phyloP scores from a whole-genome alignment of 2,888 invertebrate species.

The Calameuta pallipes region DNA sequence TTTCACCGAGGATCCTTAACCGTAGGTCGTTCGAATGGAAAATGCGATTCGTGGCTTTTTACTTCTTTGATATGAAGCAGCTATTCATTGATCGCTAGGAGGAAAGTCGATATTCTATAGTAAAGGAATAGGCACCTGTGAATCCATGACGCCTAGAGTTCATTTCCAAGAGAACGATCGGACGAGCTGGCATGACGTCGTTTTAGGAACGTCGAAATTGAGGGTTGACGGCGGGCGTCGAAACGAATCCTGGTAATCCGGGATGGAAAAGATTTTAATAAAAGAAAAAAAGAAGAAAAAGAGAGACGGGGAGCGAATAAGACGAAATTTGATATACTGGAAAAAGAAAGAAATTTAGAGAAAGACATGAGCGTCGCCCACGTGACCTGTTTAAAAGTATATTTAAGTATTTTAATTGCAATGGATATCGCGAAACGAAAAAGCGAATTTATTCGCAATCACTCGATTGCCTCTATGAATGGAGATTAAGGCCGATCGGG shows the following conservation, averaged over 20 bases:
- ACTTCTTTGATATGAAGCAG: background rate
- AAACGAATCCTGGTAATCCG: background rate
- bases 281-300: background rate
- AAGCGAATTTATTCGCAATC: constrained; percentile 51
- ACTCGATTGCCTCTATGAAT: constrained; percentile 50
- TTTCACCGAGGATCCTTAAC: background rate
- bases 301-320: background rate
- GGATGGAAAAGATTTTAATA: background rate
- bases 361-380: background rate
- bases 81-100: background rate
- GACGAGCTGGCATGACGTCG: background rate
- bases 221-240: background rate
- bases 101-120: background rate
- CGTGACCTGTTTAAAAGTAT: constrained; percentile 39
- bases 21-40: background rate
- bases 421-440: constrained; percentile 44
- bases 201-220: background rate
- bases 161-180: background rate
- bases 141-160: background rate
- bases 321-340: background rate
- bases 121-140: background rate
- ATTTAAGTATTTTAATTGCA: constrained; percentile 56
- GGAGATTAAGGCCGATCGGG: constrained; percentile 41
- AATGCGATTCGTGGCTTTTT: background rate
- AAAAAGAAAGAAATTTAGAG: background rate